Evolutionary conservation across 2,888 invertebrate species (phyloP), one percentile per base, ranked within the genome.

Genomic region (Stomorhina lunata): DNA sequence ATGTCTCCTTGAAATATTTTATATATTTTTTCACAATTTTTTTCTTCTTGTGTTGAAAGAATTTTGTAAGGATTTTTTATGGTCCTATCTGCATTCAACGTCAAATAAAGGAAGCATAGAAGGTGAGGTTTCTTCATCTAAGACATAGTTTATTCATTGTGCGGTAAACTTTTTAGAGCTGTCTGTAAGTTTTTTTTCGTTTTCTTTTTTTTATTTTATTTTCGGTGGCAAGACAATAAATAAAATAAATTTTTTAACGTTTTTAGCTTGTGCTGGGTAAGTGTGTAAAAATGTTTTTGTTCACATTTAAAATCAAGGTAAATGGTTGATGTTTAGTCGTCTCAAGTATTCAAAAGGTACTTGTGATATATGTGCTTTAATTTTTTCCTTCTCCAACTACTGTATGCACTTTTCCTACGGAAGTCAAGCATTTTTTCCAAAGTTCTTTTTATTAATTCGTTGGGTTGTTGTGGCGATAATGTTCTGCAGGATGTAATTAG

Each of bases 401-500:
- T 17, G 1, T 12, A 6, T 40, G 37, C 17, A 34, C 34, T 63
- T 65, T 75, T 69, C 12, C 37, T 57, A 32, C 29, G 32, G 43
- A 59, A 59, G 59, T 43, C 22, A n/a, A 25, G 15, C 22, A 7
- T 50, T 32, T 72, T 72, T 79, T 34, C 15, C 57, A 7, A 9
- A 12, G 2, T 34, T 53, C 40, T 66, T 12, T 45, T 37, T 57
- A 22, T 57, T 29, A 12, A n/a, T n/a, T 45, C 37, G 53, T 40
- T 40, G 71, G 27, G 45, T 78, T 65, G 48, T 65, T 65, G 63
- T 17, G 9, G 65, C 63, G 45, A 78, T 80, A 80, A 78, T 81
- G 69, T 83, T 73, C 76, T 76, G 72, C 78, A 83, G 84, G 83
- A 83, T 84, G 83, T 79, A 84, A 84, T 83, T 84, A 84, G 84